Evolutionary conservation across 1,140 invertebrate genomes (phyloP), one percentile per base, ranked within the genome.

Genomic region (Calycopis cecrops): DNA sequence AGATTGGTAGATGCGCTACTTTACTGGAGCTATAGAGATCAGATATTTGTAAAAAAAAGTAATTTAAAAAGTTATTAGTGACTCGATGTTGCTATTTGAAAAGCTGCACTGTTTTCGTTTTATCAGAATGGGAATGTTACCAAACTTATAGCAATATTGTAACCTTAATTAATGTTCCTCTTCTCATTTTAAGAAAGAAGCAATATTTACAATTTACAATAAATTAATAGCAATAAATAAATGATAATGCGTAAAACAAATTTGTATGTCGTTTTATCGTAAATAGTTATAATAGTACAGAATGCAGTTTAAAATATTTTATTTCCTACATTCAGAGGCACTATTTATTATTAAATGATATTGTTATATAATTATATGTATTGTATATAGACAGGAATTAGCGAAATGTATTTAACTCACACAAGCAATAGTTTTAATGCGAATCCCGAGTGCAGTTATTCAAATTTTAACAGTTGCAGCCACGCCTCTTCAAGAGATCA

Each of bases 181-280:
- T 87, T 84, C 80, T 88, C 87, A 73, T 88, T 86, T 88, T 88
- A 88, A 88, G 87, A 88, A 85, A 88, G 79, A 87, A 80, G 84
- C 71, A 84, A 88, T 88, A 88, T 88, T 88, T 88, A 88, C 85
- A 88, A 85, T 82, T 77, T 84, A 85, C 79, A 84, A 28, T 67
- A 76, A 84, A 79, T 71, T 73, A 75, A 87, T 88, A 88, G 85
- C 87, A 88, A 88, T 88, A 87, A 86, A 76, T 85, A 82, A 82
- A 82, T 82, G 69, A 68, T 73, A 80, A 78, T 76, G 76, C 74
- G 73, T 86, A 81, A 83, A 85, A 81, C 78, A 85, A 83, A 79
- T 82, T 85, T 85, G 77, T 85, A 84, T 77, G 76, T 83, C 77
- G 87, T 87, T 82, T 86, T 84, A 83, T 83, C 78, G 67, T 84